Evolutionary conservation across 2,797 vertebrate genomes (phyloP), one percentile per base, ranked within the genome.

Genomic region (Sebastes vulpes): DNA sequence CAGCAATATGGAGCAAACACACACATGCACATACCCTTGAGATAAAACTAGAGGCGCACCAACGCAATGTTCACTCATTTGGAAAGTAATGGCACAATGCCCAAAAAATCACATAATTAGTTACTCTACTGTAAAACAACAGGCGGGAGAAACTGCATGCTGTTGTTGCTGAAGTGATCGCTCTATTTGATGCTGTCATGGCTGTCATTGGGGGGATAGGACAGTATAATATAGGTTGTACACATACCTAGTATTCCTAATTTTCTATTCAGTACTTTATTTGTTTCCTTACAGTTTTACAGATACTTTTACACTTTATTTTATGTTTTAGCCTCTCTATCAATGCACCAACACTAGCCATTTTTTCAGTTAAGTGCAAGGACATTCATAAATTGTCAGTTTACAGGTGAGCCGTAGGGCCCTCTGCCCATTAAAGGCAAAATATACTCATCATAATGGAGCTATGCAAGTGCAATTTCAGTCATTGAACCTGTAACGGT

Each of bases 41-140:
- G 81, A 82, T 64, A 77, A 35, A 80, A 69, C 61, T 53, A 68
- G 46, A 81, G 53, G 31, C 78, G 88, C 63, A 80, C 71, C 74
- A 81, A 79, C 57, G 83, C 74, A 89, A 12, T 79, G 82, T 83
- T 93, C 91, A 94, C 90, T 93, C 87, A 92, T 85, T 89, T 84
- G 84, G 86, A 93, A 91, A 81, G 32, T 61, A 64, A 88, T 89
- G 67, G 76, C 84, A 88, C 71, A 65, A 72, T 83, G 82, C 70
- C 86, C 75, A 66, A 81, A 25, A 86, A 82, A 86, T 89, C 73
- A 77, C 65, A 78, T 82, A 79, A 93, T 93, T 83, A 92, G 76
- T 83, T 91, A 91, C 89, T 94, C 84, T 81, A 87, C 77, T 93
- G 88, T 92, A 76, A 94, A 93, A 80, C 81, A 88, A 85, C 77